phyloP scores from a whole-genome alignment of 2,888 invertebrate genomes.

The Muscina levida region DNA sequence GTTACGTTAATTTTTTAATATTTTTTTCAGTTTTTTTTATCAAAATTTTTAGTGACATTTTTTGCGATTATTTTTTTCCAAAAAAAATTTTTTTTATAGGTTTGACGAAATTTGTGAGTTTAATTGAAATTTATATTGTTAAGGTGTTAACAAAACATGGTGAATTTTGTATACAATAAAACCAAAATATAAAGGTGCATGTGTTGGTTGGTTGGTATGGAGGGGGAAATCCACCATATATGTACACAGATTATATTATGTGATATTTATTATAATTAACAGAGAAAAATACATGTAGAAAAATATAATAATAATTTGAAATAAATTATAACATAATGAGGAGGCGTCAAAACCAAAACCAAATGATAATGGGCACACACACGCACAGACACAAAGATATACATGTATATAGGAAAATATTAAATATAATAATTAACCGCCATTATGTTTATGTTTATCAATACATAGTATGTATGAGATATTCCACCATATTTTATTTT shows the following conservation, averaged over 20 bases:
- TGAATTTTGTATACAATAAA: slow-evolving; percentile 46
- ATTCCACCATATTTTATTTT: slow-evolving; percentile 62
- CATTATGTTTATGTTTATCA: slow-evolving; percentile 52
- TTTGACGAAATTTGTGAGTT: slow-evolving; percentile 26
- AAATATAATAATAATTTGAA: slow-evolving; percentile 6
- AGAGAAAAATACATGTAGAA: slow-evolving; percentile 10
- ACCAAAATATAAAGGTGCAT: slow-evolving; percentile 45
- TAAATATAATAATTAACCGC: slow-evolving; percentile 29
- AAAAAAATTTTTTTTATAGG: slow-evolving; percentile 22
- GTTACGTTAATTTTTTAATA: slow-evolving; percentile 9
- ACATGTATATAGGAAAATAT: neutral
- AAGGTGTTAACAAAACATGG: slow-evolving; percentile 52
- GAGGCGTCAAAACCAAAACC: slow-evolving; percentile 47
- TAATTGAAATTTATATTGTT: slow-evolving; percentile 33
- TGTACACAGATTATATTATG: slow-evolving; percentile 28
- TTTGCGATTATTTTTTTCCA: slow-evolving; percentile 51
- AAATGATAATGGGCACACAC: slow-evolving; percentile 31
- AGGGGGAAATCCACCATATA: neutral
- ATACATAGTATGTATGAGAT: slow-evolving; percentile 32
- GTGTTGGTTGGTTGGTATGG: neutral
- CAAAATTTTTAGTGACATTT: slow-evolving; percentile 59
- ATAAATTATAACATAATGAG: slow-evolving; percentile 4
- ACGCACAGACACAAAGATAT: slow-evolving; percentile 15
- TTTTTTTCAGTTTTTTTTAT: slow-evolving; percentile 43
- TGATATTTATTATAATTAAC: slow-evolving; percentile 17